Evolutionary conservation across 2,113 vertebrate genomes (phyloP), one percentile per base, ranked within the genome.

Genomic region (Pachypanchax playfairii): DNA sequence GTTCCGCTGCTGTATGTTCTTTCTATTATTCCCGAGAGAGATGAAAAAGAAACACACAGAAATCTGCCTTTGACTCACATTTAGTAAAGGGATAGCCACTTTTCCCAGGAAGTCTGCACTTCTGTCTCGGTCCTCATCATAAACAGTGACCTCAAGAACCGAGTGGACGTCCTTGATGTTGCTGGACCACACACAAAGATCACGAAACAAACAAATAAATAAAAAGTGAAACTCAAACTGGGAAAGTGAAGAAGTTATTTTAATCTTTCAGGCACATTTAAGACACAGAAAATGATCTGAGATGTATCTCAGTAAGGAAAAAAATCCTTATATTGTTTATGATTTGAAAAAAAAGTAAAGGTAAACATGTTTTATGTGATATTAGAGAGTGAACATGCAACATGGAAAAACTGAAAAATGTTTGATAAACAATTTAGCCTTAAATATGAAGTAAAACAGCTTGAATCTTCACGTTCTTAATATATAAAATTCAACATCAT

Each of bases 141-240:
- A 99, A 86, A 99, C 96, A 31, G 95, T 95, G 90, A 99, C 96
- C 91, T 98, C 97, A 29, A 99, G 94, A 44, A 98, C 93, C 0
- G 96, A 97, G 89, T 98, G 97, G 85, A 99, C 95, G 91, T 99
- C 97, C 92, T 97, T 98, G 91, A 99, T 90, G 67, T 99, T 98
- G 89, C 97, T 99, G 89, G 55, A 66, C 75, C 75, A 77, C 75
- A 85, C 66, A 81, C 47, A 83, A 47, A 84, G 24, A 82, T 50
- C 70, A 62, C n/a, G 25, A 6, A 49, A 17, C 21, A 35, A 25
- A 66, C 48, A 58, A 4, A 63, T 9, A 41, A 31, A 22, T 21
- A 20, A 61, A 49, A 73, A 36, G 53, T 51, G 22, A 21, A 12
- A 21, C 17, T 36, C 39, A 53, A 29, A 59, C 36, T 49, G 6